Evolutionary conservation across 37 sponge, comb jelly and placozoan genomes (phyloP), one percentile per base, ranked within the genome.

Genomic region (Eunapius fragilis): DNA sequence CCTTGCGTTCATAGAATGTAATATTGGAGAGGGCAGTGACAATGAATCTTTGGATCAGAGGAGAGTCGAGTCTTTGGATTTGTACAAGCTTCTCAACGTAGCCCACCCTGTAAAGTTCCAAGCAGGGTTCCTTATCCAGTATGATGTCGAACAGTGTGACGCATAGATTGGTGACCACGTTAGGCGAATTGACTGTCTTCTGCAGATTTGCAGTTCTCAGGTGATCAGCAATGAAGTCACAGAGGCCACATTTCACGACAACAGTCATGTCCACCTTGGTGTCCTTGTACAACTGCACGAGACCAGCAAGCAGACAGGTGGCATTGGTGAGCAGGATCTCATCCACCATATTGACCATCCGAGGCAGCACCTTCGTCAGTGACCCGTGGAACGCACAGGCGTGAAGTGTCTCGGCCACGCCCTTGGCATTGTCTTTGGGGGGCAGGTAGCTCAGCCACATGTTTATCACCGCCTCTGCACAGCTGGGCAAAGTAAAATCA

Each of bases 11-110:
- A 13, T 79, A 69, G 11, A 91, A 83, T 33, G 95, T 88, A 12
- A 94, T 86, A 80, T 94, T 94, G 37, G 92, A 91, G 11, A 91
- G 67, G 19, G 92, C 95, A 74, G 91, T 91, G 28, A 91, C 70
- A 25, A 86, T 34, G 33, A 70, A 27, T 24, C 92, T 27, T n/a
- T 50, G 38, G 27, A 94, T 74, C 11, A 67, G 68, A 0, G 83
- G 31, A 19, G 69, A 85, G 17, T 82, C 47, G 1, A 79, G 49
- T 12, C 68, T 25, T 13, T 86, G 27, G 19, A 80, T 50, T 37
- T 72, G 79, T 2, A 82, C 45, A 14, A 94, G 76, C 9, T 81
- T n/a, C 11, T 88, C 83, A 38, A 82, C 70, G 71, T 49, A 94
- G 25, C 89, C 86, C 11, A 82, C 31, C 2, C 76, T 48, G 67